Evolutionary conservation across 1,140 invertebrate species (phyloP), one percentile per base, ranked within the genome.

Genomic region (Cephus cinctus): DNA sequence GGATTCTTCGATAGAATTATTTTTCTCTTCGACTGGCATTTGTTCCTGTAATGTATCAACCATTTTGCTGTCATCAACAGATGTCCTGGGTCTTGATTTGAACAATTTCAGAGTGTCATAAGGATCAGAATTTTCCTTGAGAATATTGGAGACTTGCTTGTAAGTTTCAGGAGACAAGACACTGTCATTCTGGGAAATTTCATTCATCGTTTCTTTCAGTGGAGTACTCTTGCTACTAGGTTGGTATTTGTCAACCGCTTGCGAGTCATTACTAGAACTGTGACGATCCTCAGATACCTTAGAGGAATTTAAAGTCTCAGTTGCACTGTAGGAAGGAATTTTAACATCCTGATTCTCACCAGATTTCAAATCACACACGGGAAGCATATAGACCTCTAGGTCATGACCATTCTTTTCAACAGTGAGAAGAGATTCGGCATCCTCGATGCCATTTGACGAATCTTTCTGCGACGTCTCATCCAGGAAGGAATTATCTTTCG

Each of bases 31-130:
- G 6, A 47, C 43, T 50, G n/a, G n/a, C n/a, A n/a, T 57, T 41
- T n/a, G 19, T 23, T 11, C 14, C 31, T 45, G 51, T 21, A 50
- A 42, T 4, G 60, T 69, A 45, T 72, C 71, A 9, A 54, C 43
- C 32, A 70, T 69, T 32, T 69, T 77, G 4, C 65, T 69, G 43
- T 73, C 67, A n/a, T 69, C 68, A 3, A 62, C 59, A 8, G 15
- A 43, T 9, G 51, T 22, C 40, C 57, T 65, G 5, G 49, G 44
- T 40, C 63, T 68, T 2, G 59, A n/a, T 27, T 72, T 71, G 27
- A 76, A 76, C 8, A 75, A 49, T 20, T 75, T 75, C 22, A 76
- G 50, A 3, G 74, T 75, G 31, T 76, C 72, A 12, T 76, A 75
- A 39, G 71, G 61, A 54, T 63, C 69, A 1, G 50, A 45, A 19